Conservation (phyloP, 2,113 vertebrate genomes). For the Potamarius usumacintae region DNA sequence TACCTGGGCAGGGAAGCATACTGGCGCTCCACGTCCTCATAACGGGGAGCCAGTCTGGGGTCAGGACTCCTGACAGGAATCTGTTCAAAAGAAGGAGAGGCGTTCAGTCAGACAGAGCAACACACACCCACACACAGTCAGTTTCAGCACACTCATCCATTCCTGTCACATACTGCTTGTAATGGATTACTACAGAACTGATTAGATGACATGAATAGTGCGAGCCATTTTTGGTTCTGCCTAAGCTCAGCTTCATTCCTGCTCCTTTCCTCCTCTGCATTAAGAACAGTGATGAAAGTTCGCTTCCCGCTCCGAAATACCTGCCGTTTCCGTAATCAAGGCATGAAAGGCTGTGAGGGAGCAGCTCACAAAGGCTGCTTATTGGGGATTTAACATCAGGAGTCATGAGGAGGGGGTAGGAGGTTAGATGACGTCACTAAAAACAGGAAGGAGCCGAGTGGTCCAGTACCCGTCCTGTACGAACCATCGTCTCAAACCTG, state of each 20-base stretch:
- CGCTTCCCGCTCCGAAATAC: constrained; percentile 42
- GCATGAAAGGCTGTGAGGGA: constrained; percentile 39
- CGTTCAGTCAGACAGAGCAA: constrained; percentile 9
- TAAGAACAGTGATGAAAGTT: constrained; percentile 42
- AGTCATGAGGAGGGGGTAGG: constrained; percentile 36
- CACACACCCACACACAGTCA: background rate
- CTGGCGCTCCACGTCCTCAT: constrained; percentile 65
- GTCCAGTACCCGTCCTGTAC: constrained; percentile 17
- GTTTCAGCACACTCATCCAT: background rate
- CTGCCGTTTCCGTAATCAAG: constrained; percentile 50
- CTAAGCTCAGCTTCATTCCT: constrained; percentile 24
- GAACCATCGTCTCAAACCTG: constrained; percentile 20
- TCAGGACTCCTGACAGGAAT: constrained; percentile 48
- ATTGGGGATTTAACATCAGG: constrained; percentile 49
- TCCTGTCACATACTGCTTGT: constrained; percentile 1
- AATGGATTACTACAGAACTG: constrained; percentile 32
- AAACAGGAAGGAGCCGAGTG: constrained; percentile 49
- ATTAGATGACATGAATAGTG: constrained; percentile 35
- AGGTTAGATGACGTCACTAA: constrained; percentile 44
- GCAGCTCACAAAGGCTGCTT: constrained; percentile 49
- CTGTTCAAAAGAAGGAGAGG: constrained; percentile 38
- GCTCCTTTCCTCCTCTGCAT: constrained; percentile 39
- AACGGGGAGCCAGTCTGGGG: constrained; percentile 50
- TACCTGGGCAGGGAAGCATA: constrained; percentile 87
- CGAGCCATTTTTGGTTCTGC: constrained; percentile 20